phyloP scores from a whole-genome alignment of 1,140 invertebrate species.

The Glossosoma conforme region DNA sequence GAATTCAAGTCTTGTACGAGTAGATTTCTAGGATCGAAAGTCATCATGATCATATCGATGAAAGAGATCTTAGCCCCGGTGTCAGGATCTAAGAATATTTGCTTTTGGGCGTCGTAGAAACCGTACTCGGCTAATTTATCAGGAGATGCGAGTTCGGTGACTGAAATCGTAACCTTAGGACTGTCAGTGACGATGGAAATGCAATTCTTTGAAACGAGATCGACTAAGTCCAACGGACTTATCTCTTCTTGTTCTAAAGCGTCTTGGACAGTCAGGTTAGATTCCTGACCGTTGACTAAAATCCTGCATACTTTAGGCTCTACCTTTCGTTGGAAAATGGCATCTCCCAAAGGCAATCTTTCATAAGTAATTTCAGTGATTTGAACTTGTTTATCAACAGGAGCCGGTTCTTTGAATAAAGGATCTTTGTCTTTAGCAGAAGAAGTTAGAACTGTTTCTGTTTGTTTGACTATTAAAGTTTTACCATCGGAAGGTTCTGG shows the following conservation, averaged over 20 bases:
- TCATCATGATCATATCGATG: constrained; percentile 66
- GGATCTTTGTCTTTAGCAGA: too few relatives aligned
- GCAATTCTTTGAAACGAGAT: constrained; percentile 49
- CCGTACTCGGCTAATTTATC: constrained; percentile 65
- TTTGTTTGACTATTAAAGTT: too few relatives aligned
- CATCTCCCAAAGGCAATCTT: constrained; percentile 59
- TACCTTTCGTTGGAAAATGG: constrained; percentile 68
- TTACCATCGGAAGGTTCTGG: too few relatives aligned
- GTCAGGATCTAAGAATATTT: constrained; percentile 73
- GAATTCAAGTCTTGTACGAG: constrained; percentile 72
- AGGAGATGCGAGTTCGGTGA: constrained; percentile 56
- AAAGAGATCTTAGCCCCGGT: constrained; percentile 71
- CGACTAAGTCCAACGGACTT: constrained; percentile 60
- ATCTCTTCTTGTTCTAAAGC: constrained; percentile 60
- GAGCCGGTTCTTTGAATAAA: background rate
- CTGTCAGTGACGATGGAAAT: constrained; percentile 40
- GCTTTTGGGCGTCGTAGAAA: constrained; percentile 67
- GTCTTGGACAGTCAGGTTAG: constrained; percentile 57
- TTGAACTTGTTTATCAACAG: background rate
- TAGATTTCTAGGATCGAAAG: constrained; percentile 71
- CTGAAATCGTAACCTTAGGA: constrained; percentile 41
- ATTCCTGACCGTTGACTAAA: constrained; percentile 52
- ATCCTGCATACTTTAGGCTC: constrained; percentile 67
- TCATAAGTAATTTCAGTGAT: constrained; percentile 35
- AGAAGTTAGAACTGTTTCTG: too few relatives aligned